A percentile compares a stretch with the other conserved stretches of the same genome.
phyloP scores from a whole-genome alignment of 2,113 vertebrate genomes.

The Bujurquina vittata region DNA sequence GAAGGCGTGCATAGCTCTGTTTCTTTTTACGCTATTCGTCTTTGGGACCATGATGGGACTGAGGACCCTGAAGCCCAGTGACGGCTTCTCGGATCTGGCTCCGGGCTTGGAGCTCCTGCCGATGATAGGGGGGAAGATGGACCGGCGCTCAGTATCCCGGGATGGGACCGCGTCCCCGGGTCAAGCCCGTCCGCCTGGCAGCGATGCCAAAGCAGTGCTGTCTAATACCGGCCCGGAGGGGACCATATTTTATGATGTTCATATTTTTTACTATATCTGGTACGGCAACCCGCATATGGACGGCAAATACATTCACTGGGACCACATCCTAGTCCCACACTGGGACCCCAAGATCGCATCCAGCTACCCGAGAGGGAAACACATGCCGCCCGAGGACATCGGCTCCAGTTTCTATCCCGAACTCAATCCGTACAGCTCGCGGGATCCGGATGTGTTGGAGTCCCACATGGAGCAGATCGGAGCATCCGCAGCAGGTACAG shows the following conservation, averaged over 20 bases:
- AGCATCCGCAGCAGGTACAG: conserved; percentile 86
- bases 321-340: conserved; percentile 90
- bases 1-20: conserved; percentile 85
- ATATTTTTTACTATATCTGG: conserved; percentile 91
- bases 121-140: conserved; percentile 69
- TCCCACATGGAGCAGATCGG: conserved; percentile 89
- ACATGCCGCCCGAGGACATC: conserved; percentile 88
- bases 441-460: conserved; percentile 86
- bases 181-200: conserved; percentile 56
- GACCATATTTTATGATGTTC: conserved; percentile 86
- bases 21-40: conserved; percentile 87
- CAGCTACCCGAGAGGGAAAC: conserved; percentile 89
- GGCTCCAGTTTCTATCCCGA: conserved; percentile 90
- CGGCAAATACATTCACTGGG: conserved; percentile 87
- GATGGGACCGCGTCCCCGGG: conserved; percentile 61
- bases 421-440: conserved; percentile 88
- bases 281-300: conserved; percentile 85
- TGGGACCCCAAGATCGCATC: conserved; percentile 93
- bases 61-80: conserved; percentile 85
- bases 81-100: conserved; percentile 83
- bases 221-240: conserved; percentile 76
- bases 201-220: conserved; percentile 72
- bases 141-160: conserved; percentile 71
- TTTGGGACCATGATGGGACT: conserved; percentile 91
- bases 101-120: conserved; percentile 78